Base-by-base conservation (phyloP, 2,797 vertebrate genomes). In the Sebastes vulpes region DNA sequence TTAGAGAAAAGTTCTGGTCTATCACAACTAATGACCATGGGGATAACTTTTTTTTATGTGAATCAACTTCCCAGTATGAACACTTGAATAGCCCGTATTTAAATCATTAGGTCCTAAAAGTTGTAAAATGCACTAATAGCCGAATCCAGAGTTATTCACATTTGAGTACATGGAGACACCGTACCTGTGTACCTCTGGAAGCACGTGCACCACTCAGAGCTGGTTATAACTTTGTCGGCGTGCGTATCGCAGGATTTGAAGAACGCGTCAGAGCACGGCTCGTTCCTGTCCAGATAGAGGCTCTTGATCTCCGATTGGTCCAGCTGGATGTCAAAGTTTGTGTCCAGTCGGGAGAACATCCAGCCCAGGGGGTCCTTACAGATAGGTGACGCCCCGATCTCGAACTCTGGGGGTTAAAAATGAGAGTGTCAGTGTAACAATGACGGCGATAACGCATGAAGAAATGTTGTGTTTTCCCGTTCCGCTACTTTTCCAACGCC, bases 281-380 rank as follows among this genome's bases (percentile, higher is more conserved):
- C 97, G 0, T 97, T 98, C 92, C 97, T 97, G 93, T 98, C 98
- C 79, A 97, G 94, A 86, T 97, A 98, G 86, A 99, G 97, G 87
- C 97, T 97, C 80, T 95, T 96, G 12, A 99, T 97, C 83, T 99
- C 98, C 23, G 97, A 97, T 74, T 97, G 97, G 91, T 99, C 98
- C 88, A 99, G 91, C 72, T 98, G 95, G 28, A 98, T 95, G 91
- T 99, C 97, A 72, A 98, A 98, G 95, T 99, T 98, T 0, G 96
- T 98, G 87, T 99, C 98, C 31, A 99, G 96, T 69, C 98, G 97
- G 68, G 97, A 98, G 93, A 99, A 99, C 98, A 99, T 99, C 98
- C 98, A 99, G 21, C 97, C 98, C 60, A 99, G 95, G 25, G 98
- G 98, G 81, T 99, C 98, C 91, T 97, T 98, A 82, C 98, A 99